Conservation (phyloP, 2,113 vertebrate genomes). For the Aplodontia rufa region DNA sequence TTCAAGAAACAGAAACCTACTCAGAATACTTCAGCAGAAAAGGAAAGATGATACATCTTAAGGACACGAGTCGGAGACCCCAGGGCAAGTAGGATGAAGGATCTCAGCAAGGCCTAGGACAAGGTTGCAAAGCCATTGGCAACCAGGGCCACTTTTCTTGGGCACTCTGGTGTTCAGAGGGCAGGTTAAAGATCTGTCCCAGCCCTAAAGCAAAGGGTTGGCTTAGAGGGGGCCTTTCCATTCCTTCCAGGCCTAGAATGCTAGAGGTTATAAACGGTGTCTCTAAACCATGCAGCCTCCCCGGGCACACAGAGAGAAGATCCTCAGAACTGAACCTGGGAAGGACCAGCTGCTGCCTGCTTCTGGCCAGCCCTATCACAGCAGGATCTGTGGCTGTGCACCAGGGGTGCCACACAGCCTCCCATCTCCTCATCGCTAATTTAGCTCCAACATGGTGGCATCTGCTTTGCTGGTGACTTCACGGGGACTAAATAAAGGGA, state of each 20-base stretch:
- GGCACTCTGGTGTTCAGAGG: too few species aligned
- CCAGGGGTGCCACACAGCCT: background rate
- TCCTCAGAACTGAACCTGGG: background rate
- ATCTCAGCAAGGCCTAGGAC: background rate
- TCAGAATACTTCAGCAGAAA: background rate
- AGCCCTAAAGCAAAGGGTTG: background rate
- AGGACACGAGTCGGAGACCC: background rate
- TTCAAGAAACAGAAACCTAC: background rate
- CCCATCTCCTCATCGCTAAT: background rate
- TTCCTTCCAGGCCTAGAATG: background rate
- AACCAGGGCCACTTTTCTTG: too few species aligned
- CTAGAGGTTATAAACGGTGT: background rate
- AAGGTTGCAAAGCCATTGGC: background rate
- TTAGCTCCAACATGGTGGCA: background rate
- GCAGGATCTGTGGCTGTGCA: background rate
- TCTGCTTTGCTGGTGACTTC: slow-evolving; percentile 38
- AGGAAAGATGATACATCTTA: background rate
- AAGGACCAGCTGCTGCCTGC: background rate
- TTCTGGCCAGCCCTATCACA: too few species aligned
- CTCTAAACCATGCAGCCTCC: background rate
- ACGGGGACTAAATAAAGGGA: background rate
- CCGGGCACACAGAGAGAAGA: background rate
- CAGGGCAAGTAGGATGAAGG: background rate
- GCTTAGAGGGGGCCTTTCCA: background rate
- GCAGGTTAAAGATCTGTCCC: background rate